These are phyloP conservation scores for Solenodon paradoxus DNA, from an alignment of 2,113 vertebrate genomes.

Conservation along the genomic window DNA sequence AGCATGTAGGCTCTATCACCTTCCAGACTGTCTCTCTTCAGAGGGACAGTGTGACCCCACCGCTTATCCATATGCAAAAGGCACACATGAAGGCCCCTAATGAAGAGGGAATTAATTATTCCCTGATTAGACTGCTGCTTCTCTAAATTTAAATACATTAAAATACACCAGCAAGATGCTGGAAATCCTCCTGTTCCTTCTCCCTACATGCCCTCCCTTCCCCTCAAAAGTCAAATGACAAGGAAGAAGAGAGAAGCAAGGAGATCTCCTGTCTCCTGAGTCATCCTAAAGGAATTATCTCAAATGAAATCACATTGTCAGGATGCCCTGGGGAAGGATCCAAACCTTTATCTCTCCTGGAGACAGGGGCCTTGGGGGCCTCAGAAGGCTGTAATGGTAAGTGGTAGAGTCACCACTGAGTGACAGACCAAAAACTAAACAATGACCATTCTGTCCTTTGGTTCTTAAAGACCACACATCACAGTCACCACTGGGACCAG, in stretches of 20 bases:
- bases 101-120: constrained; percentile 71
- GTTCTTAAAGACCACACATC: background rate
- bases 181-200: constrained; percentile 36
- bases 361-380: background rate
- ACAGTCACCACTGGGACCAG: background rate
- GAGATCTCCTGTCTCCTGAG: background rate
- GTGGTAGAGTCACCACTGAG: background rate
- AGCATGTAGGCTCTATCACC: background rate
- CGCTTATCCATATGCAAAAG: constrained; percentile 74
- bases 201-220: constrained; percentile 10
- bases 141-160: constrained; percentile 74
- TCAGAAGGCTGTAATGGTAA: background rate
- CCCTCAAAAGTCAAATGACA: background rate
- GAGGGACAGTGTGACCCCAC: constrained; percentile 60
- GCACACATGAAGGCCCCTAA: constrained; percentile 53
- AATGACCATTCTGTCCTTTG: background rate
- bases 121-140: constrained; percentile 58
- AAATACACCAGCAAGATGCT: constrained; percentile 51
- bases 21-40: background rate
- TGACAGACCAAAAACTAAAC: background rate
- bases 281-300: background rate
- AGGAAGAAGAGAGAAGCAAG: background rate
- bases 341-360: background rate
- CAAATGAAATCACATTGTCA: background rate
- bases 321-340: too few relatives aligned